These are phyloP conservation scores for Microtus ochrogaster DNA, from an alignment of 2,113 vertebrate genomes.

Conservation along the genomic window DNA sequence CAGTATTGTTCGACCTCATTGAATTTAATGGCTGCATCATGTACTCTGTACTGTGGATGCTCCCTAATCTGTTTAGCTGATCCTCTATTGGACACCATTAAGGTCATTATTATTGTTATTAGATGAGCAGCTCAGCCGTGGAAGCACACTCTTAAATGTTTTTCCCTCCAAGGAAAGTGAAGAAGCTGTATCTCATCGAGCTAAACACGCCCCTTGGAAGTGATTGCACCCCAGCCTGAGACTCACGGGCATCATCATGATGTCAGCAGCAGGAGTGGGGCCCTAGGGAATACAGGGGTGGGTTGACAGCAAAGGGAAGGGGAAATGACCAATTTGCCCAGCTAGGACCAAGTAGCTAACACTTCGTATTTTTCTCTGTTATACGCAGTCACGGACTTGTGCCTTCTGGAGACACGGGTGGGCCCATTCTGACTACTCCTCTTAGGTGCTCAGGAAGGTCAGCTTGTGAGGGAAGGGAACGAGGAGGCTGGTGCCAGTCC, in stretches of 20 bases:
- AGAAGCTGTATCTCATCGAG: constrained; percentile 29
- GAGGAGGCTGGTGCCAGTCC: not conserved
- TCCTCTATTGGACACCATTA: constrained; percentile 66
- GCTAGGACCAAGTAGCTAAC: not conserved
- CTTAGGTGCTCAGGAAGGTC: too few relatives aligned
- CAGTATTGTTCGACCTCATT: constrained; percentile 60
- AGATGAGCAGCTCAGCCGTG: constrained; percentile 56
- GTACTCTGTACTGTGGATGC: constrained; percentile 66
- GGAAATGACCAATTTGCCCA: not conserved
- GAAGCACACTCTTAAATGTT: constrained; percentile 48
- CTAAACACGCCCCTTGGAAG: not conserved
- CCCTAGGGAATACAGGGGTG: rapidly evolving
- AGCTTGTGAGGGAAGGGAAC: not conserved
- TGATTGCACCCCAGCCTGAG: not conserved
- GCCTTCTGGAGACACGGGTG: not conserved
- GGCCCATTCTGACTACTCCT: not conserved
- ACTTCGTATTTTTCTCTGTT: not conserved
- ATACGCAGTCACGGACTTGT: not conserved
- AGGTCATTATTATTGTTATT: constrained; percentile 77
- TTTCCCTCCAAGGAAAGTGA: constrained; percentile 49
- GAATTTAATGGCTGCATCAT: constrained; percentile 67
- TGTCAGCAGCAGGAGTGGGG: not conserved
- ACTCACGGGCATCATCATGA: not conserved
- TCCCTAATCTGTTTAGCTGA: constrained; percentile 75
- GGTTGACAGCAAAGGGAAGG: not conserved